Evolutionary conservation across 2,797 vertebrate genomes (phyloP).

Genomic region (Sebastes steindachneri): DNA sequence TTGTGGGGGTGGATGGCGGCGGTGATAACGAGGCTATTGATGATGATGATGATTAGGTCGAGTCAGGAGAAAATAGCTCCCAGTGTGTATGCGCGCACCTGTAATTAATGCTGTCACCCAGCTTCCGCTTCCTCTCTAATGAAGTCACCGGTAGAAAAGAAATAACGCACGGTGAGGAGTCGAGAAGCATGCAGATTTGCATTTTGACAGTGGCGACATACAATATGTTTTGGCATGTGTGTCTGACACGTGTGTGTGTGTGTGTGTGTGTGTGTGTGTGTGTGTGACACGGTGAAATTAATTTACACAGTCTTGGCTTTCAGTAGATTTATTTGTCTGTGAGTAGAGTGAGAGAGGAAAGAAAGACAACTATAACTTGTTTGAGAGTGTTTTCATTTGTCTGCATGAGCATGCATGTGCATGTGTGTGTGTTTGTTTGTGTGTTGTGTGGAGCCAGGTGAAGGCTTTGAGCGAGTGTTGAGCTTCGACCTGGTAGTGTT

Average conservation of each 20-base stretch:
- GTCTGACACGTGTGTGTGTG: constrained; percentile 20
- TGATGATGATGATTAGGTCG: constrained; percentile 59
- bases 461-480: constrained; percentile 72
- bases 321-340: constrained; percentile 9
- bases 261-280: not conserved
- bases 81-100: constrained; percentile 61
- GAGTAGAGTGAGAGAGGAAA: not conserved
- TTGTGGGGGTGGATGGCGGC: constrained; percentile 26
- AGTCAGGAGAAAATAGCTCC: constrained; percentile 63
- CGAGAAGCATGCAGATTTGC: constrained; percentile 48
- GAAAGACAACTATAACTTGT: not conserved
- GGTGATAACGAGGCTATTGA: constrained; percentile 55
- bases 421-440: not conserved
- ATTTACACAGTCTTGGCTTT: constrained; percentile 35
- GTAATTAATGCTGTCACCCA: constrained; percentile 75
- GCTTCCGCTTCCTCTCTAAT: constrained; percentile 64
- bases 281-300: not conserved
- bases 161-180: constrained; percentile 9
- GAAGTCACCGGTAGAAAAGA: constrained; percentile 50
- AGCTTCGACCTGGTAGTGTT: constrained; percentile 71
- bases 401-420: not conserved
- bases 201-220: constrained; percentile 62
- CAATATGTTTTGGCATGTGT: constrained; percentile 61
- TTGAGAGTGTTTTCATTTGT: constrained; percentile 15
- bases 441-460: constrained; percentile 60